Evolutionary conservation across 92 coral and sea anemone genomes (phyloP), one percentile per base, ranked within the genome.

Genomic region (Porites divaricata): DNA sequence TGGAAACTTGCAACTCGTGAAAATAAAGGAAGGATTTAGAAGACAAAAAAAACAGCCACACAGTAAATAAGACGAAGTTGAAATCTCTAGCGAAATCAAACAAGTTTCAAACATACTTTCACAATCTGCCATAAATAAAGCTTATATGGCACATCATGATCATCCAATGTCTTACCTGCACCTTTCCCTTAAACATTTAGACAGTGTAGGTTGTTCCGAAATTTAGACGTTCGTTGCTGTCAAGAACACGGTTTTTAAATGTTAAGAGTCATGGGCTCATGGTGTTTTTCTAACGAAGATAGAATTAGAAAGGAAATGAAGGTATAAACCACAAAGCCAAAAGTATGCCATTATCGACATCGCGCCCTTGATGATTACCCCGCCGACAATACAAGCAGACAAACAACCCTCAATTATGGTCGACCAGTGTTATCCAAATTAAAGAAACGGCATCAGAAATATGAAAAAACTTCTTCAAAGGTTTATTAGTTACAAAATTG

Each of bases 401-500:
- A 66, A 65, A 79, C 64, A 79, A 25, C 50, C 15, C 51, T 24
- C 0, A 21, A 21, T 21, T 41, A 41, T 62, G 26, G n/a, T 41
- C 75, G n/a, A 20, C 67, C 19, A 61, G 59, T 9, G 45, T 35
- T 6, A 35, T 35, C 45, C 45, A 35, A 35, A 76, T 1, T 8
- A 45, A 15, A 16, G 22, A 76, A 76, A 22, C 45, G 9, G 64
- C 45, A 51, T 64, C 16, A 7, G 15, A 25, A 67, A 65, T 24
- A 24, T 67, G 63, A 17, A 79, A 78, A 35, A 65, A 67, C 67
- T 67, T 23, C 63, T 67, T 67, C 64, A 65, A 79, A 67, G 63
- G 83, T 16, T 79, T 79, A 64, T 78, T 78, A 48, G 67, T 67
- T 79, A 67, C 74, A 79, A 79, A 79, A 67, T 49, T 19, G 74